Evolutionary conservation across 1,140 invertebrate genomes (phyloP), one percentile per base, ranked within the genome.

Genomic region (Ostrea edulis): DNA sequence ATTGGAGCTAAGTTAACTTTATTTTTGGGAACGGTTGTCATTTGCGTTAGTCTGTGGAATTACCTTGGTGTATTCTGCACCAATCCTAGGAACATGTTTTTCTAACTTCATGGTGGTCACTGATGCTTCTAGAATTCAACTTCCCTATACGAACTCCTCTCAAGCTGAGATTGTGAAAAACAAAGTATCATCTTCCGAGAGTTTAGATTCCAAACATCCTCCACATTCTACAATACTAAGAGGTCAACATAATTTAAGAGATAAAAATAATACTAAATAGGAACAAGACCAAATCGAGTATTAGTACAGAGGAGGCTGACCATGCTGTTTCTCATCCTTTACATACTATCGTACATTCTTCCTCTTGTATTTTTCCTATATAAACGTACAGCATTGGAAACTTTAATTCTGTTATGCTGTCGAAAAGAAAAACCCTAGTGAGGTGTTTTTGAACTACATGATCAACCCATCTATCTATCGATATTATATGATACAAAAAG

Each of bases 401-500:
- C 4, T 77, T 77, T 35, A 77, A 25, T 11, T 77, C 12, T 14
- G 11, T 29, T 25, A 77, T 25, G 14, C 2, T 77, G 68, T 29
- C 68, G 9, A 12, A 29, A 35, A 14, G 25, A 5, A 25, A 29
- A 0, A 29, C 29, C 4, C 8, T 25, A 29, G 68, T 25, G 8
- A 35, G 8, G 68, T 77, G 7, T 77, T 77, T 35, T 25, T 77
- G 68, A 77, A 77, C 35, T 25, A 44, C 25, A 29, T 77, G 8
- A 25, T 77, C 11, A 77, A 77, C 29, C 68, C 68, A 14, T 77
- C 35, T 35, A 11, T 77, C 68, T 77, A 77, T 14, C 25, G 68
- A 14, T 77, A 77, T 25, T 77, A 29, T 77, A 29, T 77, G 68
- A 77, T 77, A 77, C 68, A 77, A 77, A 77, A 35, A 29, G 25